Base-by-base conservation (phyloP, 2,888 invertebrate species). In the Idaea straminata region DNA sequence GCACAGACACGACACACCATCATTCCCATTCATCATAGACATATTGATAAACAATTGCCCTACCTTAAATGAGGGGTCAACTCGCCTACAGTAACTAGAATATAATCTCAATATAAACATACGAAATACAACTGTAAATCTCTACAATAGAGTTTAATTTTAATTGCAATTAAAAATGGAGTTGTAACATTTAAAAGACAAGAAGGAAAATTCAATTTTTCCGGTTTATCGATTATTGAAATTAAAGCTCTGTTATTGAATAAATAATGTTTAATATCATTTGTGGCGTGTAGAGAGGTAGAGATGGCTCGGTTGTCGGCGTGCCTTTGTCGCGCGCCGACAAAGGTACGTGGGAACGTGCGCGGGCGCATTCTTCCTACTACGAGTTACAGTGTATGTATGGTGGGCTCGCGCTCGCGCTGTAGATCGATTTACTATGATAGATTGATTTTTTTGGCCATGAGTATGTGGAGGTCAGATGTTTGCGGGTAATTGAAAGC, bases 21-120 rank as follows among this genome's bases (percentile, higher is more conserved):
- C 84, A 81, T 79, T 80, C 80, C 84, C 90, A 90, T 91, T 89
- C 84, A 90, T 90, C 89, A 90, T 88, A 88, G 81, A 75, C 82
- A 80, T 89, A 91, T 91, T 90, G 89, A 92, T 91, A 92, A 92
- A 91, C 92, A 91, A 92, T 91, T 91, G 90, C 87, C 87, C 89
- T 87, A 88, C 84, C 91, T 92, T 90, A 90, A 90, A 92, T 89
- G 85, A 90, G 90, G 86, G 90, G 91, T 92, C 92, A 91, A 81
- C 81, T 76, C 73, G 77, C 78, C 75, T 79, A 79, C 76, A 76
- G 75, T 73, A 72, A 71, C 69, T 65, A 62, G 16, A 34, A 34
- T 25, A 34, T 25, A 25, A 7, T 59, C 59, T 63, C 64, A 57
- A 10, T 15, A 13, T 1, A 47, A 7, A 3, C 58, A 67, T 47